Conservation (phyloP, 2,113 vertebrate genomes). For the Abramis brama region DNA sequence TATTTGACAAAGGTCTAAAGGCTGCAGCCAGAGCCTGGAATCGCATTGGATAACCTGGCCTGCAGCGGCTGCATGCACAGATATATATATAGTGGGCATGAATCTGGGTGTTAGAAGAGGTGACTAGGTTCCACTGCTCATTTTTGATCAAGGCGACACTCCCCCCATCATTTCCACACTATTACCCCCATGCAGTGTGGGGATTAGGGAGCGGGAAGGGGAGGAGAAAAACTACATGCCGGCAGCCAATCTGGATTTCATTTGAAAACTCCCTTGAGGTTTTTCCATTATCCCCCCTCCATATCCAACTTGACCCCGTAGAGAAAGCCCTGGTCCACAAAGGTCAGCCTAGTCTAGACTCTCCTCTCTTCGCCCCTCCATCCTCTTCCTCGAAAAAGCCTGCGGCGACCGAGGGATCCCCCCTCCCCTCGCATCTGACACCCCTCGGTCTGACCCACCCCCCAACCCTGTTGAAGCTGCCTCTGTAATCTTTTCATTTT, state of each 20-base stretch:
- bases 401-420: conserved; percentile 71
- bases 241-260: conserved; percentile 80
- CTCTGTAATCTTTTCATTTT: conserved; percentile 80
- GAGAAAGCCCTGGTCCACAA: conserved; percentile 80
- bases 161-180: conserved; percentile 75
- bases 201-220: conserved; percentile 68
- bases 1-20: conserved; percentile 37
- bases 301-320: conserved; percentile 77
- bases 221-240: conserved; percentile 67
- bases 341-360: conserved; percentile 87
- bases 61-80: neutral
- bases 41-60: conserved; percentile 26
- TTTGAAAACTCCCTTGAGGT: conserved; percentile 84
- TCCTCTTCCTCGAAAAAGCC: conserved; percentile 76
- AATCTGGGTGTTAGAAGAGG: conserved; percentile 65
- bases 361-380: conserved; percentile 67
- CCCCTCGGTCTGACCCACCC: conserved; percentile 47
- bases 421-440: conserved; percentile 47
- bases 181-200: conserved; percentile 77
- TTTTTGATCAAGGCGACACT: conserved; percentile 71
- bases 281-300: conserved; percentile 86
- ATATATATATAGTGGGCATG: conserved; percentile 16
- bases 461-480: conserved; percentile 72
- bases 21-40: conserved; percentile 26
- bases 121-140: conserved; percentile 55